These are phyloP conservation scores for Andrena bicolor DNA, from an alignment of 2,888 invertebrate genomes.

Conservation along the genomic window DNA sequence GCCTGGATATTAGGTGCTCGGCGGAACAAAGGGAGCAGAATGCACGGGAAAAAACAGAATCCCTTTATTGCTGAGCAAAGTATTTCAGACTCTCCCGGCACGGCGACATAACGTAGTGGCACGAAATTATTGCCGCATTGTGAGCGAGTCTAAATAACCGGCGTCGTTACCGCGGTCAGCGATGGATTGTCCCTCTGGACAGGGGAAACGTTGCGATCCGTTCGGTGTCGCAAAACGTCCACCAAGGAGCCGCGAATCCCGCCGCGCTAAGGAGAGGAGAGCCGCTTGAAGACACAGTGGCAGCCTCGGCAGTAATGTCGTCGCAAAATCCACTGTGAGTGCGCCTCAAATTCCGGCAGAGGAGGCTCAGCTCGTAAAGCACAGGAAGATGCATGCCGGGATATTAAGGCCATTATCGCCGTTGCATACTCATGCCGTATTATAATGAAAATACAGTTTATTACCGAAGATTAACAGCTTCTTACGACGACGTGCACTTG, in stretches of 20 bases:
- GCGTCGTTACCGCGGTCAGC: conserved; percentile 19
- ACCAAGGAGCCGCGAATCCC: conserved; percentile 62
- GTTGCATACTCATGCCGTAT: conserved; percentile 85
- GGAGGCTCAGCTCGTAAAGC: conserved; percentile 85
- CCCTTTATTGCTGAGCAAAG: conserved; percentile 3
- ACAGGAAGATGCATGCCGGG: conserved; percentile 85
- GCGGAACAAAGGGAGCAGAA: conserved; percentile 4
- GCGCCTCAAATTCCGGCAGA: conserved; percentile 83
- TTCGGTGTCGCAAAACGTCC: conserved; percentile 47
- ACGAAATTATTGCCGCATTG: conserved; percentile 18
- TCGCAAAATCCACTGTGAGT: conserved; percentile 81
- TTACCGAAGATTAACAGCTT: conserved; percentile 85
- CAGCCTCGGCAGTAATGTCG: conserved; percentile 73
- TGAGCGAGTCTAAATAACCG: conserved; percentile 23
- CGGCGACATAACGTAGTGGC: background rate
- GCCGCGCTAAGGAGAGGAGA: conserved; percentile 43
- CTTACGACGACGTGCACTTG: conserved; percentile 83
- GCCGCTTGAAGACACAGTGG: conserved; percentile 51
- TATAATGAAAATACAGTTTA: conserved; percentile 85
- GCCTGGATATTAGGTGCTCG: background rate
- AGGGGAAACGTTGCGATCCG: conserved; percentile 53
- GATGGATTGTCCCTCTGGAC: conserved; percentile 41
- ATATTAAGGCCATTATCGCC: conserved; percentile 85
- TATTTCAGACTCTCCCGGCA: background rate
- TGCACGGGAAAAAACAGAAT: background rate